Evolutionary conservation across 2,113 vertebrate species (phyloP).

Genomic region (Gobius niger): DNA sequence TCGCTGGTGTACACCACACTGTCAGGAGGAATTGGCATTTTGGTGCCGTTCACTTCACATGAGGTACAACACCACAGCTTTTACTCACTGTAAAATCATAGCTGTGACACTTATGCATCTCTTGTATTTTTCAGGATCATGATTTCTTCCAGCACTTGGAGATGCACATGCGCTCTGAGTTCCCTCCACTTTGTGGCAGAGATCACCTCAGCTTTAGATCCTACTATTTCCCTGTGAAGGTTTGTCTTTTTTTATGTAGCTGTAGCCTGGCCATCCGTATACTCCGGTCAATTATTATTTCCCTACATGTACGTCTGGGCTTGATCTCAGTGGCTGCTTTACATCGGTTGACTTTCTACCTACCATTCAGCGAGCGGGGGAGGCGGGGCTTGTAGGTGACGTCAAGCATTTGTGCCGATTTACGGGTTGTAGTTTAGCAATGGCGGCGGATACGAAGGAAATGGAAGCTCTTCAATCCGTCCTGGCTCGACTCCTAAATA

Average conservation of each 20-base stretch:
- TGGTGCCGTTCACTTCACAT: conserved; percentile 97
- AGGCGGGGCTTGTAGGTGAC: no score
- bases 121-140: conserved; percentile 81
- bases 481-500: no score
- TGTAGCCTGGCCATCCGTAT: no score
- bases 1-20: conserved; percentile 96
- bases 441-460: no score
- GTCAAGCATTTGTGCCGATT: no score
- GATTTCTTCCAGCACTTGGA: conserved; percentile 99
- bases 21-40: conserved; percentile 94
- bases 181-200: conserved; percentile 93
- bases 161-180: conserved; percentile 97
- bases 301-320: no score
- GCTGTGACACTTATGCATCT: background rate
- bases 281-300: no score
- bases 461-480: no score
- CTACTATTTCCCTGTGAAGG: conserved; percentile 98
- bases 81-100: background rate
- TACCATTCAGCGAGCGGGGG: no score
- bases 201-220: conserved; percentile 99
- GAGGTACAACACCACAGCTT: conserved; percentile 78
- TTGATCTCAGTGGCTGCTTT: no score
- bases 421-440: no score
- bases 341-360: no score
- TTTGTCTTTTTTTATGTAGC: conserved; percentile 48